Evolutionary conservation across 2,888 invertebrate species (phyloP).

Genomic region (Cosmopolites sordidus): DNA sequence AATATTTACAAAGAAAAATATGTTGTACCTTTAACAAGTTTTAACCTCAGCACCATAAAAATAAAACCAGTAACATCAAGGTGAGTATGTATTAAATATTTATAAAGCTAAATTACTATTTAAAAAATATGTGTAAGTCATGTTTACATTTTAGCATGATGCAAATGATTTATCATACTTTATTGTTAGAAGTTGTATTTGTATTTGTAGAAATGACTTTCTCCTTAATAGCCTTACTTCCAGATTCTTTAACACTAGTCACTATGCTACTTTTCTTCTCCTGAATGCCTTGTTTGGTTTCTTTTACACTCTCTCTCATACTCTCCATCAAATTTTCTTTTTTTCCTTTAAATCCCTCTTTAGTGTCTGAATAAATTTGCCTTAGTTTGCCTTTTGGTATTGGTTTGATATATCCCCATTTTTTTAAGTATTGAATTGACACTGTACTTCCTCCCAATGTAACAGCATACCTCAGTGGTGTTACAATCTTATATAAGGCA

Average conservation of each 20-base stretch:
- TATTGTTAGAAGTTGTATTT: background rate
- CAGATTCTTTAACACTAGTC: constrained; percentile 56
- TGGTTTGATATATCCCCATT: constrained; percentile 79
- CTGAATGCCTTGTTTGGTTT: constrained; percentile 34
- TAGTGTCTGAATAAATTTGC: constrained; percentile 59
- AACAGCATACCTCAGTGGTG: constrained; percentile 87
- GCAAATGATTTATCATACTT: too few species aligned
- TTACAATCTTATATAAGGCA: constrained; percentile 88
- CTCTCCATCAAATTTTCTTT: constrained; percentile 38
- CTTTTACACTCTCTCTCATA: constrained; percentile 37
- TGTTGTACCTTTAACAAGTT: too few species aligned
- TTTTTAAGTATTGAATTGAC: constrained; percentile 75
- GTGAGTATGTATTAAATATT: too few species aligned
- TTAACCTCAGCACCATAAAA: too few species aligned
- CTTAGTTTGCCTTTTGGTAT: constrained; percentile 63
- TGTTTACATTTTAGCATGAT: too few species aligned
- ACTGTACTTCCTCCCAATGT: constrained; percentile 86
- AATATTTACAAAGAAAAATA: too few species aligned
- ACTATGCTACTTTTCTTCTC: constrained; percentile 60
- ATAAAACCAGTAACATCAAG: too few species aligned
- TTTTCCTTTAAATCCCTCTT: constrained; percentile 58
- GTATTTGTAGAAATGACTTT: constrained; percentile 17
- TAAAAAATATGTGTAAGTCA: too few species aligned
- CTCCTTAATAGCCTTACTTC: constrained; percentile 14
- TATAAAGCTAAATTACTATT: too few species aligned